Evolutionary conservation across 1,140 invertebrate species (phyloP).

Genomic region (Agrilus planipennis): DNA sequence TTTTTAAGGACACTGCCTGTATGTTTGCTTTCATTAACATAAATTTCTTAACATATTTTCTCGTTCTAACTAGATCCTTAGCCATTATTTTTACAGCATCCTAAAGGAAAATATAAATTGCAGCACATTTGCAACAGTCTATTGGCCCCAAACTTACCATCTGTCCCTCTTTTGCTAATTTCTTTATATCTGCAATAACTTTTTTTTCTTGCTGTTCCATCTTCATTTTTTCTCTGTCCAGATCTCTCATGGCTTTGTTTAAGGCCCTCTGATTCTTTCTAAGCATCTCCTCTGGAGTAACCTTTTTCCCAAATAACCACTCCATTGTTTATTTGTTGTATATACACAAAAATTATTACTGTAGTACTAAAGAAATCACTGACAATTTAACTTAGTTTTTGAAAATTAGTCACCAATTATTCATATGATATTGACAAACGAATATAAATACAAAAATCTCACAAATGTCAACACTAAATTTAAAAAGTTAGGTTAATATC

Average conservation of each 20-base stretch:
- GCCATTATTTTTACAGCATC: constrained; percentile 99
- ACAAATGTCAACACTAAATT: no score
- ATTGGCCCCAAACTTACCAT: constrained; percentile 58
- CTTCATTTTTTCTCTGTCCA: constrained; percentile 85
- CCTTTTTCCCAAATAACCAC: constrained; percentile 92
- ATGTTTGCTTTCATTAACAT: constrained; percentile 99
- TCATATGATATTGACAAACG: no score
- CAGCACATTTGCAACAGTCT: not conserved
- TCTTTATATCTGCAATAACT: constrained; percentile 96
- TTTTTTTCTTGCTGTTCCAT: constrained; percentile 99
- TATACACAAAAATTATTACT: no score
- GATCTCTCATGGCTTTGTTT: constrained; percentile 97
- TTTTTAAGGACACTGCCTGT: constrained; percentile 96
- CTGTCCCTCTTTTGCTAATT: constrained; percentile 97
- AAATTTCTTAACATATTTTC: constrained; percentile 95
- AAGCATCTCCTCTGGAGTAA: constrained; percentile 97
- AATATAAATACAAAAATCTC: no score
- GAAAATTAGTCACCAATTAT: no score
- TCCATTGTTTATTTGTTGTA: constrained; percentile 61
- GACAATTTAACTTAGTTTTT: no score
- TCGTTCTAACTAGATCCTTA: constrained; percentile 93
- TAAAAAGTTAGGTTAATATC: no score
- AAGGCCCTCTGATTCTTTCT: constrained; percentile 95
- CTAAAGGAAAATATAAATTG: constrained; percentile 38
- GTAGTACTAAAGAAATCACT: no score